phyloP scores from a whole-genome alignment of 2,113 vertebrate species.

The Chascanopsetta lugubris region DNA sequence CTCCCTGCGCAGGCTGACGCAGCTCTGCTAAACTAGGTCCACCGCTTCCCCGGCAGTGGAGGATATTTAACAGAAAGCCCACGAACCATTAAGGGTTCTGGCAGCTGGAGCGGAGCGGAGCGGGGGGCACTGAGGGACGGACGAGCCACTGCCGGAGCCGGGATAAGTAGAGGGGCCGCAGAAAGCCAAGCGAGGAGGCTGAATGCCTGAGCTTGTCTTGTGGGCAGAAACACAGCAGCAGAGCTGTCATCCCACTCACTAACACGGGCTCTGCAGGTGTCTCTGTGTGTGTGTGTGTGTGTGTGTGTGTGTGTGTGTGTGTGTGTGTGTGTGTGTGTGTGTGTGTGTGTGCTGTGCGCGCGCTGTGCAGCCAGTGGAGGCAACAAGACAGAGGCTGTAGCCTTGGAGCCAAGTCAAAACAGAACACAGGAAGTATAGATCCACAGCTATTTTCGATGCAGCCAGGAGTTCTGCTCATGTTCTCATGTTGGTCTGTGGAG shows the following conservation, averaged over 20 bases:
- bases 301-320: slow-evolving; percentile 27
- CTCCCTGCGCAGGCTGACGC: slow-evolving; percentile 31
- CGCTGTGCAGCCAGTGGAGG: slow-evolving; percentile 13
- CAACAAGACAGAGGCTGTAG: slow-evolving; percentile 22
- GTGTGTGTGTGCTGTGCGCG: slow-evolving; percentile 35
- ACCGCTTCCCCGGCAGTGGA: slow-evolving; percentile 48
- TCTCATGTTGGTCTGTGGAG: slow-evolving; percentile 7
- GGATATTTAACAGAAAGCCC: slow-evolving; percentile 59
- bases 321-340: slow-evolving; percentile 27
- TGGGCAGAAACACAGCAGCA: slow-evolving; percentile 54
- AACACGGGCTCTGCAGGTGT: slow-evolving; percentile 44
- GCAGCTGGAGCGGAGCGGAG: slow-evolving; percentile 41
- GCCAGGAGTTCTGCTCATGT: neutral
- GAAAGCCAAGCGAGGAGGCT: slow-evolving; percentile 48
- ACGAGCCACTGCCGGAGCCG: slow-evolving; percentile 42
- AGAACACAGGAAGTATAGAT: slow-evolving; percentile 14
- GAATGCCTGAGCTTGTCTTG: slow-evolving; percentile 57
- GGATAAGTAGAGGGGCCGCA: slow-evolving; percentile 50
- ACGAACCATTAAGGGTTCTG: slow-evolving; percentile 63
- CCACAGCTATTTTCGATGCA: slow-evolving; percentile 40
- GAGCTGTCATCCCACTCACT: slow-evolving; percentile 65
- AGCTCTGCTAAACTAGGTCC: slow-evolving; percentile 53
- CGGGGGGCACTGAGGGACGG: slow-evolving; percentile 25
- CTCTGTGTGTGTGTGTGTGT: slow-evolving; percentile 9
- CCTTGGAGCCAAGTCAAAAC: slow-evolving; percentile 35